Conservation (phyloP, 2,888 invertebrate genomes). For the Diaphora mendica region DNA sequence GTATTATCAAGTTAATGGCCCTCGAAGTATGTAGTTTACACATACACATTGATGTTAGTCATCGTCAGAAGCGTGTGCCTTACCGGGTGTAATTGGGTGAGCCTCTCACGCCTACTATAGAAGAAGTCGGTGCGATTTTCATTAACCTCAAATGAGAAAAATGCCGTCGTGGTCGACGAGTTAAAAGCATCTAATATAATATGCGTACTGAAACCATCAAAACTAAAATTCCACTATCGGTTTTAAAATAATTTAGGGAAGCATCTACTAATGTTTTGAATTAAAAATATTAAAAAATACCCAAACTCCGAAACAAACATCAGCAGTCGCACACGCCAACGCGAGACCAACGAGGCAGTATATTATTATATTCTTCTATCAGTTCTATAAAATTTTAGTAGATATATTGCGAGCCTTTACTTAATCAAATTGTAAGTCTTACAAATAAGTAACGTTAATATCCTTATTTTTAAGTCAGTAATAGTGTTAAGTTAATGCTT, state of each 20-base stretch:
- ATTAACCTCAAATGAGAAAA: conserved; percentile 82
- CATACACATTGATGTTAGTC: conserved; percentile 33
- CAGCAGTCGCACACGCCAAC: too few relatives aligned
- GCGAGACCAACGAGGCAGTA: too few relatives aligned
- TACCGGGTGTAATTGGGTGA: conserved; percentile 70
- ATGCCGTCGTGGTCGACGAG: conserved; percentile 59
- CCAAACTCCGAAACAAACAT: too few relatives aligned
- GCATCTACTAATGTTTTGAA: not conserved
- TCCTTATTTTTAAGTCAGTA: not conserved
- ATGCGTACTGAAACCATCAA: not conserved
- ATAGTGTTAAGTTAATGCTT: not conserved
- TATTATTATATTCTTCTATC: not conserved
- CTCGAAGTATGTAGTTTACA: conserved; percentile 28
- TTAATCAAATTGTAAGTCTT: not conserved
- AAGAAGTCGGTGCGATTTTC: conserved; percentile 69
- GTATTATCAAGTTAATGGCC: conserved; percentile 11
- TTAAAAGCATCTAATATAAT: conserved; percentile 40
- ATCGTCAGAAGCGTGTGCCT: conserved; percentile 51
- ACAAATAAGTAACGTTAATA: not conserved
- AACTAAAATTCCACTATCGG: not conserved
- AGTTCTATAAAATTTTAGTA: not conserved
- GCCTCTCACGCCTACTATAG: conserved; percentile 67
- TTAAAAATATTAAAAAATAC: too few relatives aligned
- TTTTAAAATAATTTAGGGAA: not conserved
- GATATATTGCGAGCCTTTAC: not conserved